Percentiles rank a stretch among this genome's conserved stretches.
phyloP scores from a whole-genome alignment of 2,888 invertebrate species.

The Apodemia mormo region DNA sequence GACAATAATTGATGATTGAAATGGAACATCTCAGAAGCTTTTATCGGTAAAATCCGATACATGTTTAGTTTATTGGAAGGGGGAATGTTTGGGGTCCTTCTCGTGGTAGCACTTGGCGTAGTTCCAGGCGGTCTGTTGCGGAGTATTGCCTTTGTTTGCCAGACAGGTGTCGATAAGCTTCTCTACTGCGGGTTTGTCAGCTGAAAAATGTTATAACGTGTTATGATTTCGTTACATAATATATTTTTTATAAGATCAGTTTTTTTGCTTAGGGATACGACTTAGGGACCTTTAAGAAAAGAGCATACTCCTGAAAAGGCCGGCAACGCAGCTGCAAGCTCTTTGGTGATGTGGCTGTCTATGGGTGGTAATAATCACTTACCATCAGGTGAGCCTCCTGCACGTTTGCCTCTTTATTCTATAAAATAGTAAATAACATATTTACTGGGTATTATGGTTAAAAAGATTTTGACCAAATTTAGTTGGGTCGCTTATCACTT shows the following conservation, averaged over 20 bases:
- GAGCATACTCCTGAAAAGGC: no score
- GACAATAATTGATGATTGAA: background rate
- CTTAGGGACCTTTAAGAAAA: no score
- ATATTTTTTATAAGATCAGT: background rate
- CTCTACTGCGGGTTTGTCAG: conserved; percentile 70
- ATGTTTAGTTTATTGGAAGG: conserved; percentile 58
- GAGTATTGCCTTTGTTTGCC: conserved; percentile 71
- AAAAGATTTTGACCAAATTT: no score
- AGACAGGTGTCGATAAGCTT: conserved; percentile 73
- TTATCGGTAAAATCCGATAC: background rate
- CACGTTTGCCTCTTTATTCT: no score
- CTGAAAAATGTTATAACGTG: conserved; percentile 41
- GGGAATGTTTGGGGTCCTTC: conserved; percentile 76
- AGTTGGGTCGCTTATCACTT: no score
- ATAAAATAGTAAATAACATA: no score
- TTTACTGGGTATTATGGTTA: no score
- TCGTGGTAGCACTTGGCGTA: conserved; percentile 79
- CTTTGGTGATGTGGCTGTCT: no score
- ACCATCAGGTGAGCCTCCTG: no score
- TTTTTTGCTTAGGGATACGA: no score
- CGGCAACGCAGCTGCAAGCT: no score
- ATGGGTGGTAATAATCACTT: no score
- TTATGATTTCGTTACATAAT: background rate
- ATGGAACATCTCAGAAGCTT: background rate
- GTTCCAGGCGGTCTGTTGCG: conserved; percentile 77